Evolutionary conservation across 2,888 invertebrate species (phyloP).

Genomic region (Amphimallon solstitiale): DNA sequence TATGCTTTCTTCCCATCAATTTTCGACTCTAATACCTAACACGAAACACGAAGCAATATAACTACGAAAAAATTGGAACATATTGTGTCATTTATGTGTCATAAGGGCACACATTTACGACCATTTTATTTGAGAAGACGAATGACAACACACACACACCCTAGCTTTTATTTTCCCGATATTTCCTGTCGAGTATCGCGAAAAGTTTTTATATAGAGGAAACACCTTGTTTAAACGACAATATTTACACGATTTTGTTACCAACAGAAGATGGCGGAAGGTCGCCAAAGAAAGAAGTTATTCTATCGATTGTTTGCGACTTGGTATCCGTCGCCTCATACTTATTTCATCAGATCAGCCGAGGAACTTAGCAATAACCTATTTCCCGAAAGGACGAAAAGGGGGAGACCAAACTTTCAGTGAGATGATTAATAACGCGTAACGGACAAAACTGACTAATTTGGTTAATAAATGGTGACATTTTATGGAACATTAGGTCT

Average conservation of each 20-base stretch:
- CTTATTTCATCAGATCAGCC: background rate
- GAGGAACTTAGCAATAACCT: constrained; percentile 3
- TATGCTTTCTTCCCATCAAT: background rate
- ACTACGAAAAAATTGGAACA: constrained; percentile 1
- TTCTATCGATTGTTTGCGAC: constrained; percentile 13
- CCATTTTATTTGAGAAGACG: constrained; percentile 27
- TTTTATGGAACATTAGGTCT: constrained; percentile 8
- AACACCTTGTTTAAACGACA: constrained; percentile 14
- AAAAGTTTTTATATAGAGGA: constrained; percentile 20
- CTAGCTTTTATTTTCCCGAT: constrained; percentile 14
- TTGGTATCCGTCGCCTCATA: background rate
- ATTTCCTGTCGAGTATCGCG: background rate
- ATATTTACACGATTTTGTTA: constrained; percentile 22
- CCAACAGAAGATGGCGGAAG: background rate
- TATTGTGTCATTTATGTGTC: constrained; percentile 30
- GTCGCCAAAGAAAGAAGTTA: background rate
- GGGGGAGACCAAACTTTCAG: constrained; percentile 2
- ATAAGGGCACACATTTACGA: constrained; percentile 24
- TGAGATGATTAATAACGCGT: constrained; percentile 17
- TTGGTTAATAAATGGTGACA: constrained; percentile 24
- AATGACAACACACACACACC: constrained; percentile 5
- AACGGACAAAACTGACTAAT: constrained; percentile 17
- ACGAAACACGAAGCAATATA: constrained; percentile 13
- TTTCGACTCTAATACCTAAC: background rate
- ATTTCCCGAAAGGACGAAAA: constrained; percentile 7